Percentiles rank a stretch among this genome's conserved stretches.
Evolutionary conservation across 2,797 vertebrate species (phyloP).

Genomic region (Orestias chungarensis): DNA sequence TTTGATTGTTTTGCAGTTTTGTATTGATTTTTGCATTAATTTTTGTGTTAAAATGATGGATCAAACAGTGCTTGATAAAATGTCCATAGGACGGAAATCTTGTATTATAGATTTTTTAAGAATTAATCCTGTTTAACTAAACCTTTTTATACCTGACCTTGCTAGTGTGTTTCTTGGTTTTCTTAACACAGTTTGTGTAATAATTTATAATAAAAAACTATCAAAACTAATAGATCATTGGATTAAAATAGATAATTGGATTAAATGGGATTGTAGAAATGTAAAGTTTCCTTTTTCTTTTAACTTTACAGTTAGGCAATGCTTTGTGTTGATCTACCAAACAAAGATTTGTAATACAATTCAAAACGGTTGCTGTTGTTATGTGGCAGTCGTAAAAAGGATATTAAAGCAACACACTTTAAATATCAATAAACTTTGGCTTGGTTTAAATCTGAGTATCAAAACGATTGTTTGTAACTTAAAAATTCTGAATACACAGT

Average conservation of each 20-base stretch:
- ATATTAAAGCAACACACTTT: neutral
- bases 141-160: neutral
- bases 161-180: neutral
- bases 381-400: neutral
- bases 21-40: too few relatives aligned
- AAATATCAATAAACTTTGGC: neutral
- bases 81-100: neutral
- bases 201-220: too few relatives aligned
- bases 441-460: slow-evolving; percentile 11
- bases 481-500: neutral
- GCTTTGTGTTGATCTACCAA: neutral
- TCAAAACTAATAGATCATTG: too few relatives aligned
- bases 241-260: too few relatives aligned
- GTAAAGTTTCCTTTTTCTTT: neutral
- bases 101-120: too few relatives aligned
- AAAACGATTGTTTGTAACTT: neutral
- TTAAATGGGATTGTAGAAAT: too few relatives aligned
- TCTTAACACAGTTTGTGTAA: too few relatives aligned
- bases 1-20: too few relatives aligned
- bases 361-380: neutral
- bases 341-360: neutral
- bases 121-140: neutral
- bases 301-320: neutral
- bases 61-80: neutral
- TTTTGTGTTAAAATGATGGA: neutral